Evolutionary conservation across 23 tunicate species (phyloP), one percentile per base, ranked within the genome.

Genomic region (Trididemnum nubilum): DNA sequence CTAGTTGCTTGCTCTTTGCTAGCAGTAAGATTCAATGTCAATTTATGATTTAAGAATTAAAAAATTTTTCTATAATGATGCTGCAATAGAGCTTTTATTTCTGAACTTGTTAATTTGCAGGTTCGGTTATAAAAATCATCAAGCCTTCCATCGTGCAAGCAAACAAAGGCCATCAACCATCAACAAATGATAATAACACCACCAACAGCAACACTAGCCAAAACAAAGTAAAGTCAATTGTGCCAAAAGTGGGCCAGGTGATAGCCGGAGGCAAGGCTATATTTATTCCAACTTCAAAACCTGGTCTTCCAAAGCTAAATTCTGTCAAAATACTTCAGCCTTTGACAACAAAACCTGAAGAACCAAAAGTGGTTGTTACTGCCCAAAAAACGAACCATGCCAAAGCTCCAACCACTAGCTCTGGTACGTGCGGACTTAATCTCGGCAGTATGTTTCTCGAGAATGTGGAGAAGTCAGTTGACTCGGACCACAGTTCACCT

Each of bases 391-490:
- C 28, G 2, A 2, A 57, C 39, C 31, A 2, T 34, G 7, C 54
- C 28, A 36, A 7, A 23, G 35, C 39, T 34, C 1, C n/a, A 9
- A 33, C 73, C 73, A 34, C 30, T 5, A 18, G 33, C 18, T 64
- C 2, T 2, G 35, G 64, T 35, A 21, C 78, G 39, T 40, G 58
- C 9, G 29, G 76, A 2, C 51, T 81, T 2, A 88, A 88, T 35
- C 66, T 88, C 28, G 92, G 92, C 0, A 88, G 92, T 76, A 73
- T 82, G 52, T 88, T 88, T 82, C 70, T 88, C 15, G 92, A 88
- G 66, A 81, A 64, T 35, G 92, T 78, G n/a, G 92, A 88, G 64
- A 88, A 88, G 32, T 72, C 80, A 9, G 92, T 79, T 21, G 84
- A 71, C 36, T 76, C 79, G 30, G 76, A 70, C 64, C 71, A 54